Evolutionary conservation across 2,888 invertebrate species (phyloP).

Genomic region (Apomyelois bistriatella): DNA sequence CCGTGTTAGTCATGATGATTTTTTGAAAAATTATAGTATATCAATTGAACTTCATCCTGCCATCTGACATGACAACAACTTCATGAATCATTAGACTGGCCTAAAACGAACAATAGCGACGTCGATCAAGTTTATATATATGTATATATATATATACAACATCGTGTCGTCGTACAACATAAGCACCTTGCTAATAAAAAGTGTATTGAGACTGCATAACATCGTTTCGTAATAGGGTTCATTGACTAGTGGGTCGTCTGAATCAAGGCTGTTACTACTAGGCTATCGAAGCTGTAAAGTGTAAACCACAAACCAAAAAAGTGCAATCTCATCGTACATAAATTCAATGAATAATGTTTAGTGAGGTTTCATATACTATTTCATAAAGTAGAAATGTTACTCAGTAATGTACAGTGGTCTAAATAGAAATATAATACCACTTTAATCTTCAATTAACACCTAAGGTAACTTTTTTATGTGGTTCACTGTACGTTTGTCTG

Average conservation of each 20-base stretch:
- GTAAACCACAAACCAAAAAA: background rate
- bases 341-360: too few species aligned
- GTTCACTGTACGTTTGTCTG: too few species aligned
- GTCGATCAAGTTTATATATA: slow-evolving; percentile 1
- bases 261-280: background rate
- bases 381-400: too few species aligned
- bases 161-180: too few species aligned
- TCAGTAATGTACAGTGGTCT: too few species aligned
- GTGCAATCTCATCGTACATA: too few species aligned
- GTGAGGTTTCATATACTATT: too few species aligned
- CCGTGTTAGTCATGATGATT: background rate
- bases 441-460: too few species aligned
- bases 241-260: background rate
- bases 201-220: background rate
- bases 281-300: background rate
- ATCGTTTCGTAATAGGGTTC: background rate
- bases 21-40: slow-evolving; percentile 2
- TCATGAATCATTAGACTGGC: slow-evolving; percentile 1
- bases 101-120: background rate
- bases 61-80: background rate
- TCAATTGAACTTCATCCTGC: slow-evolving; percentile 5
- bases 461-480: too few species aligned
- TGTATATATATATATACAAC: too few species aligned
- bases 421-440: too few species aligned
- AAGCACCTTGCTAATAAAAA: background rate